Evolutionary conservation across 2,797 vertebrate species (phyloP), one percentile per base, ranked within the genome.

Genomic region (Sebastes ruberrimus): DNA sequence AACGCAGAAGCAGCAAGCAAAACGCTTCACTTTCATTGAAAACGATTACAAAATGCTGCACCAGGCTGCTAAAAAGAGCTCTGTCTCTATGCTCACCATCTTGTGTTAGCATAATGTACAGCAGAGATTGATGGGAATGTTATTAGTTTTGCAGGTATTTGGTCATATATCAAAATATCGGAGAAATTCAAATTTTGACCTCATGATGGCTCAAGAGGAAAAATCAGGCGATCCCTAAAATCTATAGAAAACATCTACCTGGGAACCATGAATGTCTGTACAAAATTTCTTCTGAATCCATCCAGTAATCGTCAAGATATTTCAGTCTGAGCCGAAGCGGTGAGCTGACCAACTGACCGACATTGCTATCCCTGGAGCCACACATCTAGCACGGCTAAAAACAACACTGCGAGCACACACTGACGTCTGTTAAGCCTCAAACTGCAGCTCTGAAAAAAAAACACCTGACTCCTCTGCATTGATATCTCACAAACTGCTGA

Each of bases 401-500:
- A 16, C 57, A 56, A 61, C 22, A 28, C 30, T 42, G 28, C 4
- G 6, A 52, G 11, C 55, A 23, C 11, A 10, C 16, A 25, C 2
- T 18, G 28, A 33, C 2, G 9, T 33, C 28, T 53, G 30, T 32
- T 18, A 10, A 30, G 55, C 28, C 57, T 61, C 9, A 10, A 35
- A 22, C 52, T 28, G 57, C 65, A 33, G 22, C 71, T 73, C 3
- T 35, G 23, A 18, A 61, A 65, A 67, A n/a, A 18, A 16, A 14
- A 14, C 62, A 52, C 4, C 2, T 18, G 69, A 42, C 52, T 42
- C 22, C 10, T 9, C 38, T 61, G 23, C 81, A n/a, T 53, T 38
- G 16, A 49, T 42, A 59, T 79, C 59, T 63, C 71, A 64, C 76
- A 73, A 79, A 74, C 55, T n/a, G 35, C 28, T 23, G 42, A 69